Conservation (phyloP, 1,140 invertebrate genomes). For the Phocides pigmalion region DNA sequence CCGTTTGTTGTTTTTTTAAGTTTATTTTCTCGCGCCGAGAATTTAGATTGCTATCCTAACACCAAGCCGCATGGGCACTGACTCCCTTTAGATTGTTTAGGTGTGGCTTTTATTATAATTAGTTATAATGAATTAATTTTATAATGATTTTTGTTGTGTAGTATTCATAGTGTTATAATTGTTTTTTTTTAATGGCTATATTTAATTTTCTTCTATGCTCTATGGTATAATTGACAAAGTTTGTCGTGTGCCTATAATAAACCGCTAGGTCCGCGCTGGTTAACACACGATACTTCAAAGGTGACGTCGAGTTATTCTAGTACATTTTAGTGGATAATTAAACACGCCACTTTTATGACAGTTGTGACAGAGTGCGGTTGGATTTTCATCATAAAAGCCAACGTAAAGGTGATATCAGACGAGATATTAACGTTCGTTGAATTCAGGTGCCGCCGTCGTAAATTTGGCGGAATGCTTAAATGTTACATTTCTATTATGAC, state of each 20-base stretch:
- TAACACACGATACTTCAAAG: slow-evolving; percentile 21
- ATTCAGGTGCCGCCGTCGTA: slow-evolving; percentile 19
- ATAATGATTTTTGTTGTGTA: no score
- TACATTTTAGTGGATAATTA: slow-evolving; percentile 34
- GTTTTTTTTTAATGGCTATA: no score
- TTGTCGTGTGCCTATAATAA: background rate
- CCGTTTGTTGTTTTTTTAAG: no score
- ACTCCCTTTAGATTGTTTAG: no score
- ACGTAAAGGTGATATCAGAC: slow-evolving; percentile 23
- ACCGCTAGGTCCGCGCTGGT: background rate
- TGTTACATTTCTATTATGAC: slow-evolving; percentile 33
- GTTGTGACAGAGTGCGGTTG: slow-evolving; percentile 25
- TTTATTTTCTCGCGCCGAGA: no score
- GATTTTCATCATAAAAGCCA: slow-evolving; percentile 29
- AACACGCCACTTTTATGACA: slow-evolving; percentile 34
- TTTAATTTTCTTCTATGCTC: no score
- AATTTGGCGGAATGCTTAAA: slow-evolving; percentile 13
- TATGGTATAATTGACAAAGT: background rate
- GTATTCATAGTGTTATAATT: no score
- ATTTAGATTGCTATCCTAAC: no score
- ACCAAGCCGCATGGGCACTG: no score
- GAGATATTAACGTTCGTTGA: slow-evolving; percentile 23
- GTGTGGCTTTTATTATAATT: no score
- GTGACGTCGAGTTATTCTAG: slow-evolving; percentile 28
- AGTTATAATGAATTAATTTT: no score